Evolutionary conservation across 1,140 invertebrate species (phyloP), one percentile per base, ranked within the genome.

Genomic region (Triops longicaudatus): DNA sequence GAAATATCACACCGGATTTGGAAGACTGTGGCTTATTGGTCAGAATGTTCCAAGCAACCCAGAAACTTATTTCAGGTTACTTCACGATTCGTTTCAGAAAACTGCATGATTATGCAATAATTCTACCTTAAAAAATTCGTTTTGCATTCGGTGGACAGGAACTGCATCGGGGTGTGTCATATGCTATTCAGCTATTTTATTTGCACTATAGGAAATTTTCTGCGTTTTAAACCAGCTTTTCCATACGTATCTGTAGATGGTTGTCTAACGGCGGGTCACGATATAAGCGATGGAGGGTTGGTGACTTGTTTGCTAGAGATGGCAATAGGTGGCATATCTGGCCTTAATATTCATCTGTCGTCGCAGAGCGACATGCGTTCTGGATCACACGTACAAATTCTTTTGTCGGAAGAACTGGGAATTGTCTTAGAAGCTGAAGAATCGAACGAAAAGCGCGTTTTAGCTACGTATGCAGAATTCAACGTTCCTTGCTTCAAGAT

Each of bases 231-330:
- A n/a, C n/a, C 12, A 10, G 11, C 72, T 42, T 76, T 73, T 22
- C 44, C 26, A 22, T 42, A 11, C 11, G 76, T 76, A 5, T 44
- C n/a, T 22, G 71, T 80, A 93, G 90, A 91, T 73, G 86, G 86
- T 0, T 88, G 90, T 82, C 82, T 98, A 10, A 83, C 92, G 17
- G 88, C 97, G n/a, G 96, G 96, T 1, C 97, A 99, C 84, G 97
- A 99, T 85, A 87, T 99, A 1, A 98, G 96, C 84, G 97, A 99
- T 86, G 97, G 97, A 50, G 97, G 97, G 28, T 84, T 98, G 5
- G 86, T 98, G 41, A 93, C 92, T 0, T 95, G 93, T 82, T 81
- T 97, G 0, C 81, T 98, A 43, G 97, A 99, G 86, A 98, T 99
- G 97, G 91, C 92, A 41, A 96, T 99, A 83, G 96, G 17, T n/a